A percentile compares a stretch with the other conserved stretches of the same genome.
Evolutionary conservation across 2,797 vertebrate genomes (phyloP).

Genomic region (Lacerta viridis): DNA sequence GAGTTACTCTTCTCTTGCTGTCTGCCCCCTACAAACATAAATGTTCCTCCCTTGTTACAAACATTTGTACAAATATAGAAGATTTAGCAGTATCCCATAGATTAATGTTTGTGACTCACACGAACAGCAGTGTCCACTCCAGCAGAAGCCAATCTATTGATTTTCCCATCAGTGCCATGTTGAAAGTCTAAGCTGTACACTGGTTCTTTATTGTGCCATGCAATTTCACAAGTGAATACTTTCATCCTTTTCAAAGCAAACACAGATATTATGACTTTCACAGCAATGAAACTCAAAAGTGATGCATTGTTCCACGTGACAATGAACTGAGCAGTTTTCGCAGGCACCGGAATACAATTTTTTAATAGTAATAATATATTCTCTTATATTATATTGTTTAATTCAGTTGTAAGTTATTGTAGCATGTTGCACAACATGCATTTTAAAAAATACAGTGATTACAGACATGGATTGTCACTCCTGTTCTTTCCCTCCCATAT

Average conservation of each 20-base stretch:
- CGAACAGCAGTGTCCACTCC: slow-evolving; percentile 95
- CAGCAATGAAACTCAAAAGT: accelerated
- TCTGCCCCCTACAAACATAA: neutral
- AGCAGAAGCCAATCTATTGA: slow-evolving; percentile 91
- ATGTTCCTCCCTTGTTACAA: neutral
- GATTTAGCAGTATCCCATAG: neutral
- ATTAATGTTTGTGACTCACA: slow-evolving; percentile 76
- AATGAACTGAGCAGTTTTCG: neutral
- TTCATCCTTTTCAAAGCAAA: slow-evolving; percentile 85
- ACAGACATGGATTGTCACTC: neutral
- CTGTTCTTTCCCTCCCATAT: neutral
- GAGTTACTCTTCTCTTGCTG: neutral
- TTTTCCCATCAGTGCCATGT: slow-evolving; percentile 83
- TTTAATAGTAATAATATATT: too few species aligned
- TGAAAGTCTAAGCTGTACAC: slow-evolving; percentile 98
- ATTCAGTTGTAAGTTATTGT: neutral
- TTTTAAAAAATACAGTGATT: neutral
- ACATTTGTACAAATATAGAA: neutral
- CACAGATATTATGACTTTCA: neutral
- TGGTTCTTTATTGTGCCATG: slow-evolving; percentile 98
- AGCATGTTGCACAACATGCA: neutral
- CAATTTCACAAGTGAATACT: slow-evolving; percentile 97
- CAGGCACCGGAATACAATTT: neutral
- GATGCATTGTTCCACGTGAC: accelerated
- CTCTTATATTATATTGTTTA: neutral